Conservation (phyloP, 35 echinoderm and acorn worm species). For the Ophiothrix spiculata region DNA sequence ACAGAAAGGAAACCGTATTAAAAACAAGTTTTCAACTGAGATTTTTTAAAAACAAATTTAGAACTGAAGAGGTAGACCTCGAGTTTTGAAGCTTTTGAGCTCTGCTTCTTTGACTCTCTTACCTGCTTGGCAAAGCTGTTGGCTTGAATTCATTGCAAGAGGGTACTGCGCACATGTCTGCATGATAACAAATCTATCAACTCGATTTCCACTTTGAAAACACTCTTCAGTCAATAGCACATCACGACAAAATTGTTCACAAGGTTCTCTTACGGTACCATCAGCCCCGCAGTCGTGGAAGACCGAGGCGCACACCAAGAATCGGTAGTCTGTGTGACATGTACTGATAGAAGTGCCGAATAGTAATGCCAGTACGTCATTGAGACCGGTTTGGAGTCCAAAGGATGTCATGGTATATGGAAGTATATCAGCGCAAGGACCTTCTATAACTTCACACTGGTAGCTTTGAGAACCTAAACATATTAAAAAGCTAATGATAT, state of each 20-base stretch:
- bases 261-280: not conserved
- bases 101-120: too few relatives aligned
- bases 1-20: too few relatives aligned
- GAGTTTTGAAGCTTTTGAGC: too few relatives aligned
- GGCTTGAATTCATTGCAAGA: not conserved
- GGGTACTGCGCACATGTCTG: not conserved
- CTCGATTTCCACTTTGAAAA: not conserved
- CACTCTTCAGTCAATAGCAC: not conserved
- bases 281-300: not conserved
- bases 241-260: not conserved
- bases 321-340: not conserved
- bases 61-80: too few relatives aligned
- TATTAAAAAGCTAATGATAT: too few relatives aligned
- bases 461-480: too few relatives aligned
- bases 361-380: not conserved
- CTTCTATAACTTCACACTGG: not conserved
- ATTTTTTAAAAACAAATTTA: too few relatives aligned
- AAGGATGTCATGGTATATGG: not conserved
- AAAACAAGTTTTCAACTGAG: too few relatives aligned
- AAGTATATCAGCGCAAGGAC: not conserved
- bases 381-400: not conserved
- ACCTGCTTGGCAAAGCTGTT: not conserved
- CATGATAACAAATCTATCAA: not conserved
- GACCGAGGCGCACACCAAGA: not conserved
- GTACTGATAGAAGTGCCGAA: not conserved